A percentile compares a stretch with the other conserved stretches of the same genome.
phyloP scores from a whole-genome alignment of 2,888 invertebrate species.

The Nematopogon swammerdamellus region DNA sequence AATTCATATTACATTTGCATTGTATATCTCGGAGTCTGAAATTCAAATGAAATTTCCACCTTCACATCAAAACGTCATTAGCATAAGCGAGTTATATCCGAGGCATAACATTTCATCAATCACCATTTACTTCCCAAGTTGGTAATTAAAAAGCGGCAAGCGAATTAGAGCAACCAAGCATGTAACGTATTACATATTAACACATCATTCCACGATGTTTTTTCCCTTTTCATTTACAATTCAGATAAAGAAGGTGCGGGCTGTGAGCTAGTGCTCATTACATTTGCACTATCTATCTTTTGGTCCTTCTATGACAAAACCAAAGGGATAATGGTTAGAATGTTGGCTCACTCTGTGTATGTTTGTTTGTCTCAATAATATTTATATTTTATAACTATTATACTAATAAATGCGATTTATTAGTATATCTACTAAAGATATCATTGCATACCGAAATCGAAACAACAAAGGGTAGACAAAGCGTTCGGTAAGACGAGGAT shows the following conservation, averaged over 20 bases:
- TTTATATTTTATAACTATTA: too few relatives aligned
- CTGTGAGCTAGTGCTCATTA: background rate
- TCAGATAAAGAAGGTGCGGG: conserved; percentile 14
- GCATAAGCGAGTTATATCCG: background rate
- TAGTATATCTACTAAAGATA: too few relatives aligned
- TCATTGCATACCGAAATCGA: too few relatives aligned
- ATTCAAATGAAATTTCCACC: background rate
- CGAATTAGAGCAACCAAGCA: background rate
- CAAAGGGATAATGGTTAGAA: too few relatives aligned
- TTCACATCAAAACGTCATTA: background rate
- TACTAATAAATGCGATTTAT: too few relatives aligned
- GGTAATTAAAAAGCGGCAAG: background rate
- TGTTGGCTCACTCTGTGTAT: too few relatives aligned
- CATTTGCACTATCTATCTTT: too few relatives aligned
- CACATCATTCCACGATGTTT: conserved; percentile 13
- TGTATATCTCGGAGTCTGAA: background rate
- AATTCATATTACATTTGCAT: too few relatives aligned
- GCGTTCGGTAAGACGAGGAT: too few relatives aligned
- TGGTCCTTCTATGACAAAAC: too few relatives aligned
- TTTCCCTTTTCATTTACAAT: conserved; percentile 16
- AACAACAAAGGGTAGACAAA: too few relatives aligned
- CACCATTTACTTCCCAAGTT: background rate
- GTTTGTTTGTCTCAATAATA: too few relatives aligned
- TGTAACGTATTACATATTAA: conserved; percentile 12
- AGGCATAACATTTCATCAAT: background rate